These are phyloP conservation scores for Actinostola sp. DNA, from an alignment of 92 coral and sea anemone genomes.

Conservation along the genomic window DNA sequence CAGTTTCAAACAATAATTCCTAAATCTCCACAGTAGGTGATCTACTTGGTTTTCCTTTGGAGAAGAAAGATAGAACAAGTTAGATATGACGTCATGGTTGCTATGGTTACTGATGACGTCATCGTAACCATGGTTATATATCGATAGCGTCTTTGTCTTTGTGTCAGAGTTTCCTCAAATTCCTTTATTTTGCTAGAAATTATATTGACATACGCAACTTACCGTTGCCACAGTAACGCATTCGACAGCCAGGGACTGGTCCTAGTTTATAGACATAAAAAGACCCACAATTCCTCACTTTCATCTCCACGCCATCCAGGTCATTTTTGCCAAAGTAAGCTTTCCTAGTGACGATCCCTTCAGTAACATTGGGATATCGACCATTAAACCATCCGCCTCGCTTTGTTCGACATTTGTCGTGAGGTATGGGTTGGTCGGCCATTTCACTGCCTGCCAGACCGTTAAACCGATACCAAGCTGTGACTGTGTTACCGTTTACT, in stretches of 20 bases:
- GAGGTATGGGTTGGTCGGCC: background rate
- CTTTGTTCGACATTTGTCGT: conserved; percentile 17
- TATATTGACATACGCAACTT: background rate
- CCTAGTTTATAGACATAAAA: conserved; percentile 39
- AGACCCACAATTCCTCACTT: conserved; percentile 35
- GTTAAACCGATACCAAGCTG: conserved; percentile 40
- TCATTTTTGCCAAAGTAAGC: conserved; percentile 12
- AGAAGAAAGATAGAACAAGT: background rate
- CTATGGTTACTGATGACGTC: too few relatives aligned
- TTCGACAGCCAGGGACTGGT: background rate
- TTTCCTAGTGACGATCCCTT: background rate
- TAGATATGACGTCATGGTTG: too few relatives aligned
- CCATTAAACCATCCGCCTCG: conserved; percentile 13
- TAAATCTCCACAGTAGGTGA: background rate
- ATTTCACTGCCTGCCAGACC: conserved; percentile 27
- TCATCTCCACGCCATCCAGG: background rate
- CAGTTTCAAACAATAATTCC: background rate
- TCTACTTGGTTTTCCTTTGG: background rate
- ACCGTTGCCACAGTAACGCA: conserved; percentile 51
- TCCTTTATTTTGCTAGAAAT: too few relatives aligned
- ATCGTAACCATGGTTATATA: too few relatives aligned
- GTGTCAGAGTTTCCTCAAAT: too few relatives aligned
- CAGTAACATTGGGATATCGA: background rate
- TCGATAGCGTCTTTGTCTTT: too few relatives aligned
- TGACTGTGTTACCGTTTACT: background rate